These are phyloP conservation scores for Ligdia adustata DNA, from an alignment of 2,888 invertebrate genomes.

Conservation along the genomic window DNA sequence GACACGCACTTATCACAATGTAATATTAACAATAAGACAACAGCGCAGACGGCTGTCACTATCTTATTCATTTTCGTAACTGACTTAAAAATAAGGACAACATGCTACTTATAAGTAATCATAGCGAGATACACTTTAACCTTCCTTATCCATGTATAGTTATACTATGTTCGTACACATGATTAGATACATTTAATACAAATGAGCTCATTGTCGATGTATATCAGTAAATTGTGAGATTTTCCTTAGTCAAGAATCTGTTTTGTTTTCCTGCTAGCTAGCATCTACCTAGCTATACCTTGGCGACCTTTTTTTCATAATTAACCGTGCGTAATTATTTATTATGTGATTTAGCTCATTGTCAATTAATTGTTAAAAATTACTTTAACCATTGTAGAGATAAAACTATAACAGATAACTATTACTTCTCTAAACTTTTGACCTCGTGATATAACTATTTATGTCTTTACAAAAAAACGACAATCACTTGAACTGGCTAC, in stretches of 20 bases:
- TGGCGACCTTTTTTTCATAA: too few relatives aligned
- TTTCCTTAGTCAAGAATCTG: conserved; percentile 5
- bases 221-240: not conserved
- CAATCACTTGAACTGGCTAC: too few relatives aligned
- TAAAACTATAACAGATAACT: too few relatives aligned
- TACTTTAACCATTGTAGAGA: too few relatives aligned
- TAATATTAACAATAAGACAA: conserved; percentile 38
- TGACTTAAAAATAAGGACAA: conserved; percentile 29
- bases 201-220: conserved; percentile 37
- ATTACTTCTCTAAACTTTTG: too few relatives aligned
- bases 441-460: too few relatives aligned
- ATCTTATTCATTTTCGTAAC: conserved; percentile 48
- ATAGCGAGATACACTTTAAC: conserved; percentile 49
- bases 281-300: too few relatives aligned
- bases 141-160: conserved; percentile 46
- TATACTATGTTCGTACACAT: conserved; percentile 10
- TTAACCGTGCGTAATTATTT: too few relatives aligned
- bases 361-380: too few relatives aligned
- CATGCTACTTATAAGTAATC: conserved; percentile 23
- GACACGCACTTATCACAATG: conserved; percentile 38
- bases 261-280: too few relatives aligned
- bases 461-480: too few relatives aligned
- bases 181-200: conserved; percentile 9
- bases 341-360: too few relatives aligned
- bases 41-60: conserved; percentile 34